phyloP scores from a whole-genome alignment of 2,113 vertebrate genomes.

The Mugil cephalus region DNA sequence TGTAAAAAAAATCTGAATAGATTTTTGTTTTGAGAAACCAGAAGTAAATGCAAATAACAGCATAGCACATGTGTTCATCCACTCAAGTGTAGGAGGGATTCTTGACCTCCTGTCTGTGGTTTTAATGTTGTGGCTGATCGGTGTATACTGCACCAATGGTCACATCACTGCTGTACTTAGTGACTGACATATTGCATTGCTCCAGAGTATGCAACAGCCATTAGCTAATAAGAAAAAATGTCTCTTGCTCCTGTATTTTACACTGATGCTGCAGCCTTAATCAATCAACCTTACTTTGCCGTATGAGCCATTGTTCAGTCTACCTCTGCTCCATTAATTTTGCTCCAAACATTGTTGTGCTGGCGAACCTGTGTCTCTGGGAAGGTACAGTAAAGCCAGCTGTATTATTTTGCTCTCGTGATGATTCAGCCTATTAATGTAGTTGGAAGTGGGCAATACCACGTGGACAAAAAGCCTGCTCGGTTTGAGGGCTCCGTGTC shows the following conservation, averaged over 20 bases:
- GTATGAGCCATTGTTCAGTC: constrained; percentile 39
- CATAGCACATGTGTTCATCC: neutral
- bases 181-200: constrained; percentile 49
- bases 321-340: constrained; percentile 1
- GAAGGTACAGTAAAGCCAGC: constrained; percentile 27
- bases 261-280: constrained; percentile 55
- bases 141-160: neutral
- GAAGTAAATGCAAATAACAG: neutral
- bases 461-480: constrained; percentile 37
- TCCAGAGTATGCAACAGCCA: constrained; percentile 14
- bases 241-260: constrained; percentile 31
- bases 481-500: constrained; percentile 24
- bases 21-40: neutral
- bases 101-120: too few species aligned
- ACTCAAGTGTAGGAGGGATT: too few species aligned
- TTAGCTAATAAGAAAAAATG: constrained; percentile 49
- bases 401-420: neutral
- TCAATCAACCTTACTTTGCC: constrained; percentile 49
- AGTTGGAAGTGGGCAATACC: constrained; percentile 16
- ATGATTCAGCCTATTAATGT: constrained; percentile 44
- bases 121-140: too few species aligned
- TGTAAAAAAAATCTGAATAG: too few species aligned
- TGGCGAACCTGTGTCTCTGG: constrained; percentile 16
- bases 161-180: neutral
- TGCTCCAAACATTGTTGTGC: constrained; percentile 10